Conservation (phyloP, 2,888 invertebrate genomes). For the Agrochola circellaris region DNA sequence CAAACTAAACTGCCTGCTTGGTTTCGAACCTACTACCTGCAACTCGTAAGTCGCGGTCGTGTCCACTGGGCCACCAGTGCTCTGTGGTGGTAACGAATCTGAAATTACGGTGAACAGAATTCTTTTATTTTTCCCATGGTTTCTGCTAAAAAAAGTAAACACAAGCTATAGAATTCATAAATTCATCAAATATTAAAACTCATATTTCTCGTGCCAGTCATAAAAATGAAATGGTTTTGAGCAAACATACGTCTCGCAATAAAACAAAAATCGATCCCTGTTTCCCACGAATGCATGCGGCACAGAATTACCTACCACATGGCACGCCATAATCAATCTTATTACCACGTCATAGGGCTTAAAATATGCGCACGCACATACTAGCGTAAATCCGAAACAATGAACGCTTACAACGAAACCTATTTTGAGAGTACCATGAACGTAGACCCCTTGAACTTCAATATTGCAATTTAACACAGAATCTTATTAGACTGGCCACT, state of each 20-base stretch:
- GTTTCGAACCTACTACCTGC: too few relatives aligned
- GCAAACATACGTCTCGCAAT: constrained; percentile 57
- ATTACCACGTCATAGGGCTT: constrained; percentile 22
- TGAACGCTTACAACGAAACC: constrained; percentile 64
- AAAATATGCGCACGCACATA: constrained; percentile 27
- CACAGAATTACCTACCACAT: constrained; percentile 23
- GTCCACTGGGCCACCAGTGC: too few relatives aligned
- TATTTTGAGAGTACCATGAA: constrained; percentile 63
- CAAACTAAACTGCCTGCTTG: too few relatives aligned
- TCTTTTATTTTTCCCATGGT: background rate
- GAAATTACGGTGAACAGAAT: background rate
- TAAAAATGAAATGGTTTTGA: constrained; percentile 63
- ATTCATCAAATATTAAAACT: constrained; percentile 52
- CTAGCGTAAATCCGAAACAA: constrained; percentile 63
- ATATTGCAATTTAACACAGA: constrained; percentile 30
- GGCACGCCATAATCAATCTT: constrained; percentile 43
- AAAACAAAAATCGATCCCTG: constrained; percentile 67
- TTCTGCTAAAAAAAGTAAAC: constrained; percentile 1
- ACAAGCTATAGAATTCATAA: constrained; percentile 30
- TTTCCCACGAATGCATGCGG: constrained; percentile 64
- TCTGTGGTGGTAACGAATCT: background rate
- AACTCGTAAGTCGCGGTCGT: too few relatives aligned
- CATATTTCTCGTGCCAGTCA: constrained; percentile 49
- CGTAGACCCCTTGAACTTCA: constrained; percentile 56
- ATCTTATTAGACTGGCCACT: constrained; percentile 54